A percentile compares a stretch with the other conserved stretches of the same genome.
Conservation (phyloP, 2,113 vertebrate genomes). For the Channa argus region DNA sequence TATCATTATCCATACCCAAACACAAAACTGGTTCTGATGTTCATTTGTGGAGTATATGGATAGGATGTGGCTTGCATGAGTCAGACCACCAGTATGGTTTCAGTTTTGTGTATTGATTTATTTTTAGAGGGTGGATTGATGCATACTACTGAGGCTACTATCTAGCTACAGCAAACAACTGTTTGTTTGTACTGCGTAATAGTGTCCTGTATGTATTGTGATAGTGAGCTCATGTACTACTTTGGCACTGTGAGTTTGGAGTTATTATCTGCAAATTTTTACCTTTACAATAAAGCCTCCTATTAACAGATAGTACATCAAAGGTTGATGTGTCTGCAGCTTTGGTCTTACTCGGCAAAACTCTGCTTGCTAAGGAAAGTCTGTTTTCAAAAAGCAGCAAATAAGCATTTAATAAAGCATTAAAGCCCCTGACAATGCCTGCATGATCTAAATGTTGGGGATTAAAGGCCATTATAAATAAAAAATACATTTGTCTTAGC, state of each 20-base stretch:
- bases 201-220: no score
- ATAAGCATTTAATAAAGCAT: neutral
- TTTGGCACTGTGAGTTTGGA: no score
- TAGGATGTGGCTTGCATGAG: slow-evolving; percentile 27
- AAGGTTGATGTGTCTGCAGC: neutral
- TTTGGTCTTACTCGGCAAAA: slow-evolving; percentile 23
- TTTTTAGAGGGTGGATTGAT: neutral
- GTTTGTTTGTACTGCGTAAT: no score
- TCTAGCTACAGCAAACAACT: no score
- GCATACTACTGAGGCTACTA: no score
- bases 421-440: no score
- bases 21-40: neutral
- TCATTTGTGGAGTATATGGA: slow-evolving; percentile 16
- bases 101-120: slow-evolving; percentile 1
- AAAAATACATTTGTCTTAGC: no score
- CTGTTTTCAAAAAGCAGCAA: slow-evolving; percentile 14
- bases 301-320: slow-evolving; percentile 22
- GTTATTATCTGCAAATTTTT: slow-evolving; percentile 17
- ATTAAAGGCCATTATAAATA: no score
- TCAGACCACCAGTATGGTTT: slow-evolving; percentile 23
- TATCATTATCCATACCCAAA: slow-evolving; percentile 6
- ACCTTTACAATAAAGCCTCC: slow-evolving; percentile 18
- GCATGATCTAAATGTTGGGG: no score
- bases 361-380: slow-evolving; percentile 28
- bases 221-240: no score